These are phyloP conservation scores for Sitta europaea DNA, from an alignment of 2,113 vertebrate species.

Conservation along the genomic window DNA sequence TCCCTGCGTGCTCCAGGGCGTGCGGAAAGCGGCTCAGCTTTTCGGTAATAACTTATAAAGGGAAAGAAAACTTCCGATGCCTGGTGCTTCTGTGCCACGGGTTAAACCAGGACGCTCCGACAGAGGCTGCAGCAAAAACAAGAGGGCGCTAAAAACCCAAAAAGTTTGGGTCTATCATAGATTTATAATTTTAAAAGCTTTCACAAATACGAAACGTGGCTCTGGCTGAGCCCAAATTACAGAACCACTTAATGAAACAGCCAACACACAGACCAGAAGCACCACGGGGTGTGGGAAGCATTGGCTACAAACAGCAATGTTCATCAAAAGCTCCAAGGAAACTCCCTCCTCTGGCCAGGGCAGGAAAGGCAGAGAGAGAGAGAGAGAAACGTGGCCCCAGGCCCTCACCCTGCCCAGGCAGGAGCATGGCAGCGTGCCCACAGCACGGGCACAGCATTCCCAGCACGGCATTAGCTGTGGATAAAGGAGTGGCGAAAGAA, in stretches of 20 bases:
- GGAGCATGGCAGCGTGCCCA: rapidly evolving
- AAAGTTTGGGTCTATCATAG: background rate
- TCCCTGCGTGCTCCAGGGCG: background rate
- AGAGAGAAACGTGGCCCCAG: rapidly evolving
- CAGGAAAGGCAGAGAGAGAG: rapidly evolving
- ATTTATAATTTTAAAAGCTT: background rate
- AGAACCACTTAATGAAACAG: background rate
- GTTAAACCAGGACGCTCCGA: background rate
- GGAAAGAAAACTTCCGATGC: background rate
- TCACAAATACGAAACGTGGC: background rate
- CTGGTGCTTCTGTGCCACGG: background rate
- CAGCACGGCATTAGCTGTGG: rapidly evolving
- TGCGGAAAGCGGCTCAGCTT: background rate
- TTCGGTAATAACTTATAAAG: background rate
- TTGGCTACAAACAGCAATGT: background rate
- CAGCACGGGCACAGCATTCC: background rate
- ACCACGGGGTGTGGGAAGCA: background rate
- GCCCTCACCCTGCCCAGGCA: background rate
- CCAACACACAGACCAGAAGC: background rate
- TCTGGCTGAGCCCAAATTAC: background rate
- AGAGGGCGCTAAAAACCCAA: background rate
- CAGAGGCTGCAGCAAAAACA: background rate
- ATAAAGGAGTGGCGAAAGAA: rapidly evolving
- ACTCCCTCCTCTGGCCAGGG: background rate
- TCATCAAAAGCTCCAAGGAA: background rate